Evolutionary conservation across 2,888 invertebrate genomes (phyloP), one percentile per base, ranked within the genome.

Genomic region (Plagodis pulveraria): DNA sequence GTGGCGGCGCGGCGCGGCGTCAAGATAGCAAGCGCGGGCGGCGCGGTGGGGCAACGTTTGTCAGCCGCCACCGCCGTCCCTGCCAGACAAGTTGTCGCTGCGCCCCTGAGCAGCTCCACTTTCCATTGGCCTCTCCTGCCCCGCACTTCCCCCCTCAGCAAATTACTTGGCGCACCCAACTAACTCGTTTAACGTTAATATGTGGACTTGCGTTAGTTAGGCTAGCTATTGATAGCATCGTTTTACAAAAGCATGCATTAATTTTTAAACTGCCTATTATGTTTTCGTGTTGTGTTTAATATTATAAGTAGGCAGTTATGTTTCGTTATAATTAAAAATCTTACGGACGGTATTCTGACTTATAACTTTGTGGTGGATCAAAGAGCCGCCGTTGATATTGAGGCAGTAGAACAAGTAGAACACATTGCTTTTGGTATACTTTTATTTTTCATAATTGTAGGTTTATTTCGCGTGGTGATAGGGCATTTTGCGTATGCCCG

Each of bases 71-170:
- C 65, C 63, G 62, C 80, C 79, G 77, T 81, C 82, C 84, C 80
- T 78, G 85, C 89, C 88, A 92, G 92, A 92, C 92, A 91, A 91
- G 83, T 89, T 87, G 91, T 90, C 91, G 91, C 90, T 88, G 83
- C 74, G 77, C 80, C 78, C 76, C 74, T 77, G 75, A 73, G 72
- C 73, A 77, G 69, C 70, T 2, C 40, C 40, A 36, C 8, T 69
- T 67, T 65, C 72, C 67, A 59, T 61, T 59, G 33, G 33, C 70
- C 65, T 65, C 47, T 69, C 65, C 73, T 69, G 53, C 77, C 72
- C 62, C 67, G 69, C 74, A 62, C 73, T 63, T 66, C 72, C 49
- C 65, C 71, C 70, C 72, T 56, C 76, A 62, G 70, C 76, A 80
- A 81, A 84, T 81, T 80, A 75, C 78, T 82, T 81, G 80, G 80